Conservation (phyloP, 1,140 invertebrate genomes). For the Ceratosolen solmsi region DNA sequence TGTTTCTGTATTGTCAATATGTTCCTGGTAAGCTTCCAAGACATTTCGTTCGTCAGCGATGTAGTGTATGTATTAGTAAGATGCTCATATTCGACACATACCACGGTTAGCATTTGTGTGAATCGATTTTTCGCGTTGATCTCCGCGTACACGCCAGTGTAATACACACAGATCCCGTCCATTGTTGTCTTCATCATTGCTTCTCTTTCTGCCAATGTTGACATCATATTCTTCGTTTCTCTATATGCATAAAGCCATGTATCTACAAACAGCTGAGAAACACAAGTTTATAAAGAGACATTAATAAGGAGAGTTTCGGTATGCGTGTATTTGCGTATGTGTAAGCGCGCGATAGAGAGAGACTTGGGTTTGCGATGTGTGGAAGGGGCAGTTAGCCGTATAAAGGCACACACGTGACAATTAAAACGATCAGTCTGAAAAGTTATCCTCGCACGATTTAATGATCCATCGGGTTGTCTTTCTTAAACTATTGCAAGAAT, state of each 20-base stretch:
- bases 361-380: slow-evolving; percentile 14
- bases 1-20: too few relatives aligned
- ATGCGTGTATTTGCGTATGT: neutral
- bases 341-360: too few relatives aligned
- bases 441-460: slow-evolving; percentile 11
- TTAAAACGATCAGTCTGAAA: slow-evolving; percentile 66
- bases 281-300: neutral
- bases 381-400: slow-evolving; percentile 57
- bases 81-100: neutral
- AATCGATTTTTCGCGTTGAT: slow-evolving; percentile 36
- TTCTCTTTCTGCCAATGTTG: slow-evolving; percentile 33
- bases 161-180: slow-evolving; percentile 7
- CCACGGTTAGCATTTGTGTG: neutral
- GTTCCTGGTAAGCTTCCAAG: too few relatives aligned
- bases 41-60: too few relatives aligned
- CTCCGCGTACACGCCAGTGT: neutral
- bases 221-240: neutral
- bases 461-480: neutral
- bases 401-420: slow-evolving; percentile 65
- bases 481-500: neutral
- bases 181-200: slow-evolving; percentile 16
- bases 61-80: neutral
- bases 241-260: neutral
- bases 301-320: neutral
- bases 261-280: neutral